phyloP scores from a whole-genome alignment of 1,140 invertebrate species.

The Papilio polyxenes region DNA sequence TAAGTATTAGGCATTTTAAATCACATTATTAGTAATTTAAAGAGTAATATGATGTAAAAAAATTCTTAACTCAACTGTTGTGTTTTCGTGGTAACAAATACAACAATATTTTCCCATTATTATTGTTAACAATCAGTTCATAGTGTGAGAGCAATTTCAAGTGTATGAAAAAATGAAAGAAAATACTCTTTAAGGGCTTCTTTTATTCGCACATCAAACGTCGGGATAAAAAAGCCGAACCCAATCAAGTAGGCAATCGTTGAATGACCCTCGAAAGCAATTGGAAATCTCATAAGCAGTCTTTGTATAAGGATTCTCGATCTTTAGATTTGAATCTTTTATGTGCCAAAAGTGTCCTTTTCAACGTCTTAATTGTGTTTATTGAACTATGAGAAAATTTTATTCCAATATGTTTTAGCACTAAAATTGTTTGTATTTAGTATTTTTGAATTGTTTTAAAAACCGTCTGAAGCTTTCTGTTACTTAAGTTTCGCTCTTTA shows the following conservation, averaged over 20 bases:
- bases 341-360: constrained; percentile 6
- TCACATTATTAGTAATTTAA: background rate
- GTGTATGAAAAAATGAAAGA: background rate
- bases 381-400: background rate
- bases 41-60: background rate
- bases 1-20: too few species aligned
- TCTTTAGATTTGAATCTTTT: constrained; percentile 23
- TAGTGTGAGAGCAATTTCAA: background rate
- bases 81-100: background rate
- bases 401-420: background rate
- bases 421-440: background rate
- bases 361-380: background rate
- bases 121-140: background rate
- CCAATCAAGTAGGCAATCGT: constrained; percentile 24
- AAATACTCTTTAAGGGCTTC: background rate
- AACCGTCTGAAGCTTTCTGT: too few species aligned
- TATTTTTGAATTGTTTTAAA: background rate
- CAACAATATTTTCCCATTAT: background rate
- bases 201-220: constrained; percentile 30
- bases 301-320: constrained; percentile 8
- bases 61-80: background rate
- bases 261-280: constrained; percentile 27
- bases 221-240: constrained; percentile 18
- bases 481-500: too few species aligned
- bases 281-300: constrained; percentile 34